A percentile compares a stretch with the other conserved stretches of the same genome.
Conservation (phyloP, 2,888 invertebrate species). For the Desoria tigrina region DNA sequence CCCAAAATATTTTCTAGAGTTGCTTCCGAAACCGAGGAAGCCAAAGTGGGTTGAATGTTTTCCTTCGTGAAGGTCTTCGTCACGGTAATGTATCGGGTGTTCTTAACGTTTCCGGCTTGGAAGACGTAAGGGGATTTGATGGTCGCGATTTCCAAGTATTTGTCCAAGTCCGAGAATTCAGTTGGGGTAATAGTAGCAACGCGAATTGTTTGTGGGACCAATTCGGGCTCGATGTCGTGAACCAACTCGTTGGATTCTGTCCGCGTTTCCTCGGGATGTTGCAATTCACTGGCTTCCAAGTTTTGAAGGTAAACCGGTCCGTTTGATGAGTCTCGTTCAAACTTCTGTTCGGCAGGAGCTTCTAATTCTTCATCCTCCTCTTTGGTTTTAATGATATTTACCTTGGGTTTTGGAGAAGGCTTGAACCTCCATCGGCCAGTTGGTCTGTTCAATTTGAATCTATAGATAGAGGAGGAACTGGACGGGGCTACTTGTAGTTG, state of each 20-base stretch:
- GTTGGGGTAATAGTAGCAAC: constrained; percentile 86
- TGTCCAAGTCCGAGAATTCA: constrained; percentile 81
- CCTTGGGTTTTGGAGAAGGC: constrained; percentile 82
- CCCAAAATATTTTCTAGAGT: constrained; percentile 76
- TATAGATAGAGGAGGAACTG: constrained; percentile 60
- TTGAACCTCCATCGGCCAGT: constrained; percentile 89
- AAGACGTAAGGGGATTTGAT: constrained; percentile 86
- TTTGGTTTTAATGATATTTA: constrained; percentile 58
- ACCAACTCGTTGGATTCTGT: constrained; percentile 51
- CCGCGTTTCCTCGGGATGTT: constrained; percentile 44
- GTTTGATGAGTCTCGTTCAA: constrained; percentile 4
- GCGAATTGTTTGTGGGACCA: constrained; percentile 75
- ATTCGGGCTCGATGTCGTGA: constrained; percentile 47
- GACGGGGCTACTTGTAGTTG: constrained; percentile 36
- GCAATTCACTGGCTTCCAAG: constrained; percentile 38
- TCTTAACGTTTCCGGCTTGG: constrained; percentile 82
- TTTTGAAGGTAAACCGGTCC: constrained; percentile 39
- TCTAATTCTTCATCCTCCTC: constrained; percentile 50
- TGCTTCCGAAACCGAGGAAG: constrained; percentile 40
- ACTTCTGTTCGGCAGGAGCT: constrained; percentile 17
- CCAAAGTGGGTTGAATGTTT: constrained; percentile 50
- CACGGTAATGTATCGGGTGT: constrained; percentile 83
- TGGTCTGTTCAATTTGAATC: constrained; percentile 77
- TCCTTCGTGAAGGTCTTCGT: constrained; percentile 60
- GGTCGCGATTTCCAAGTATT: constrained; percentile 75